A percentile compares a stretch with the other conserved stretches of the same genome.
These are phyloP conservation scores for Coturnix japonica DNA, from an alignment of 2,113 vertebrate species.

Conservation along the genomic window DNA sequence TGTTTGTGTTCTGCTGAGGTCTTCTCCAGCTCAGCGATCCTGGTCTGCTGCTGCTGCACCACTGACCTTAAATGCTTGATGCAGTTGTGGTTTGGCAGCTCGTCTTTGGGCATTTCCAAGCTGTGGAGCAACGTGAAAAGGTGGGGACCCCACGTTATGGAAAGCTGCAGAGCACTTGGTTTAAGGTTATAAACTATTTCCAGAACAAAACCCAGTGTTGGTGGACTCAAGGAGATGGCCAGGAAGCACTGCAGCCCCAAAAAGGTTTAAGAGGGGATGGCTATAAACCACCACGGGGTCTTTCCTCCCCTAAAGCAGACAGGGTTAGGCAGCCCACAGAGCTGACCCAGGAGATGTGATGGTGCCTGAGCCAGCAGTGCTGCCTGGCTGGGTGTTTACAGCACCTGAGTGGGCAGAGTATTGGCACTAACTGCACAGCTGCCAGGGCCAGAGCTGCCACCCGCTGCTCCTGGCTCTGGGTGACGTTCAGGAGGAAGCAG, in stretches of 20 bases:
- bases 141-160: neutral
- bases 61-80: conserved; percentile 92
- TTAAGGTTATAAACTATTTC: rapidly evolving
- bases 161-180: rapidly evolving
- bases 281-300: rapidly evolving
- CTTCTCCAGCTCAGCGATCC: conserved; percentile 95
- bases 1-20: conserved; percentile 93
- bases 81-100: conserved; percentile 94
- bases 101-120: conserved; percentile 98
- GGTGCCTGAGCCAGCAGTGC: neutral
- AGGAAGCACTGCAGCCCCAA: rapidly evolving
- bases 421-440: rapidly evolving
- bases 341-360: neutral
- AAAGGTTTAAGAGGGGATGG: rapidly evolving
- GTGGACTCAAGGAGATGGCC: neutral
- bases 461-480: neutral
- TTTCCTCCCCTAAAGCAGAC: rapidly evolving
- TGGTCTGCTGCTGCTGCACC: conserved; percentile 93
- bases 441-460: neutral
- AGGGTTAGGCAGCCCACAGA: neutral
- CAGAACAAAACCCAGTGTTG: rapidly evolving
- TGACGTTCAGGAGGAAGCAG: neutral
- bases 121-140: conserved; percentile 51
- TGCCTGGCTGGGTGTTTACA: rapidly evolving
- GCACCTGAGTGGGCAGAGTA: neutral